phyloP scores from a whole-genome alignment of 2,797 vertebrate genomes.

The Pipistrellus pipistrellus region DNA sequence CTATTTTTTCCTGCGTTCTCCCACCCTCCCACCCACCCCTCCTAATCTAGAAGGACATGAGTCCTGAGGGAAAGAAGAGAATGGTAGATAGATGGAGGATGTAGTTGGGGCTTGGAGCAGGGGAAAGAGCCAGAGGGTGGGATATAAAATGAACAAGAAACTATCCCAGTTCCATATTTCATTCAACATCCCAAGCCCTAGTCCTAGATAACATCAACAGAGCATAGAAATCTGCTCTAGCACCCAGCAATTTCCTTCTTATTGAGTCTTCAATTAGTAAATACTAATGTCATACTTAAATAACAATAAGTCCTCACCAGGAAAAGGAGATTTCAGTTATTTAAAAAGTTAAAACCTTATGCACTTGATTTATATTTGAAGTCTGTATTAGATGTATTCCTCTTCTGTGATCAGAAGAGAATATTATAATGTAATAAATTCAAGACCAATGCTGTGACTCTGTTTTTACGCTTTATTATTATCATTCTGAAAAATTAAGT shows the following conservation, averaged over 20 bases:
- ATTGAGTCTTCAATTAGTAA: conserved; percentile 20
- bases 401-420: neutral
- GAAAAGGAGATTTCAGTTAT: conserved; percentile 31
- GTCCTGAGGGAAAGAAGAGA: neutral
- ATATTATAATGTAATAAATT: neutral
- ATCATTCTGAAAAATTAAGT: conserved; percentile 45
- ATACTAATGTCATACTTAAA: conserved; percentile 56
- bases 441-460: neutral
- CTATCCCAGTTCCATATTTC: neutral
- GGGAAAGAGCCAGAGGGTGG: neutral
- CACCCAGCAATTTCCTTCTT: neutral
- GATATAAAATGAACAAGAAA: neutral
- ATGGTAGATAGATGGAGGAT: neutral
- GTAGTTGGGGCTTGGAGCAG: neutral
- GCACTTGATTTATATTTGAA: neutral
- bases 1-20: neutral
- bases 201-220: neutral
- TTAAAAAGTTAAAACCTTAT: conserved; percentile 43
- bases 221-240: neutral
- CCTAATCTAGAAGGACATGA: neutral
- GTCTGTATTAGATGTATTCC: neutral
- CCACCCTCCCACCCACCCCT: neutral
- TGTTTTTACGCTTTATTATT: neutral
- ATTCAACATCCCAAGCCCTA: neutral
- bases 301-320: neutral